Base-by-base conservation (phyloP, 1,140 invertebrate genomes). In the Panagrolaimus sp. region DNA sequence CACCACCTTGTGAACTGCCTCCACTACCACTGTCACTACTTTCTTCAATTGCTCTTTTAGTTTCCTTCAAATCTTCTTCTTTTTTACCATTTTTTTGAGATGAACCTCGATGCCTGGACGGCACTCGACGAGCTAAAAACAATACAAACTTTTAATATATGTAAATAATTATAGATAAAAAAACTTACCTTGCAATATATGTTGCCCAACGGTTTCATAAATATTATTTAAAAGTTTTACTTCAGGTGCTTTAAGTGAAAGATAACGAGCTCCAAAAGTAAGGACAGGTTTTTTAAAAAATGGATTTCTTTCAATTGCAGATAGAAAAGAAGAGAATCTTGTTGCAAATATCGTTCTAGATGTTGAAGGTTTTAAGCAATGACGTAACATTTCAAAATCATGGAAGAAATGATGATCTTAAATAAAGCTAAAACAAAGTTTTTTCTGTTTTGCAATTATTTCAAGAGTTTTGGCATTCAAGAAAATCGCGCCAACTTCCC, bases 341-440 rank as follows among this genome's bases (percentile, higher is more conserved):
- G 52, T 26, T 28, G 32, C 32, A 38, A 58, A 58, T 12, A 58
- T 21, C 43, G 45, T 32, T 32, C 17, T 12, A 12, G 63, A 65
- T 12, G 63, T 47, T 43, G 43, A 65, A 24, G 63, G 43, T 32
- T 26, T 65, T 32, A 65, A 32, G 24, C 63, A 65, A 32, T 47
- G 45, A 10, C 43, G 28, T 32, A 21, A 65, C 63, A 65, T 65
- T 21, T 38, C 32, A 43, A 65, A 28, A 44, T 44, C 12, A 17
- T 32, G 28, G 63, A 44, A 43, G 43, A 65, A 65, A 44, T 65
- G n/a, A 44, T 32, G 63, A 38, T 38, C 2, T 4, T 38, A 2
- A 38, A 2, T 38, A 38, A 38, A 38, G 32, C 32, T 38, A 4
- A 38, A 38, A 38, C 2, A 38, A 38, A 38, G 32, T 38, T 38